Conservation (phyloP, 53 echinoderm and acorn worm species). For the Paracentrotus lividus region DNA sequence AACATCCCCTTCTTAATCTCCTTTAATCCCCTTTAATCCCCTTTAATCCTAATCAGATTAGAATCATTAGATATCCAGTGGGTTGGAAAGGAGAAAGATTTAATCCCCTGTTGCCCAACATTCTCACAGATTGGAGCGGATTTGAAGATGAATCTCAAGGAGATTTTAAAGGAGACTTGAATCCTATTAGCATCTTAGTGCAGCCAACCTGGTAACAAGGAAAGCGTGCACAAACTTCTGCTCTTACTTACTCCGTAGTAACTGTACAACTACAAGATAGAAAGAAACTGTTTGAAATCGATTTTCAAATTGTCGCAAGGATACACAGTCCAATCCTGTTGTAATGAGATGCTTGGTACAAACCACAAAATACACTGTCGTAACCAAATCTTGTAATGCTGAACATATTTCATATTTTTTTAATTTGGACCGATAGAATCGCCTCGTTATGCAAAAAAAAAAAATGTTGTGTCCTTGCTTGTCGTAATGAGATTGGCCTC, state of each 20-base stretch:
- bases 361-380: too few species aligned
- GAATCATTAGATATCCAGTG: slow-evolving; percentile 42
- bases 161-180: background rate
- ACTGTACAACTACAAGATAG: too few species aligned
- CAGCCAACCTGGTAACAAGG: background rate
- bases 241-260: too few species aligned
- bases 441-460: too few species aligned
- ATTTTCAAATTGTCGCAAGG: too few species aligned
- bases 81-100: slow-evolving; percentile 21
- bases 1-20: background rate
- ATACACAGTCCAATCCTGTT: too few species aligned
- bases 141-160: background rate
- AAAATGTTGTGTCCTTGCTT: too few species aligned
- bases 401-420: too few species aligned
- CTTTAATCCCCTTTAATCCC: background rate
- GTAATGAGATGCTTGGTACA: too few species aligned
- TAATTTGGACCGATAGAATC: too few species aligned
- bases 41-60: slow-evolving; percentile 43
- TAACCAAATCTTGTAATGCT: too few species aligned
- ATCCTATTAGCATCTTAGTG: slow-evolving; percentile 17
- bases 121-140: background rate
- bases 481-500: too few species aligned
- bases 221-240: background rate
- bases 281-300: background rate
- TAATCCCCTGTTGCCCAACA: slow-evolving; percentile 28